Percentiles rank a stretch among this genome's conserved stretches.
Evolutionary conservation across 1,140 invertebrate genomes (phyloP).

Genomic region (Aplysia californica): DNA sequence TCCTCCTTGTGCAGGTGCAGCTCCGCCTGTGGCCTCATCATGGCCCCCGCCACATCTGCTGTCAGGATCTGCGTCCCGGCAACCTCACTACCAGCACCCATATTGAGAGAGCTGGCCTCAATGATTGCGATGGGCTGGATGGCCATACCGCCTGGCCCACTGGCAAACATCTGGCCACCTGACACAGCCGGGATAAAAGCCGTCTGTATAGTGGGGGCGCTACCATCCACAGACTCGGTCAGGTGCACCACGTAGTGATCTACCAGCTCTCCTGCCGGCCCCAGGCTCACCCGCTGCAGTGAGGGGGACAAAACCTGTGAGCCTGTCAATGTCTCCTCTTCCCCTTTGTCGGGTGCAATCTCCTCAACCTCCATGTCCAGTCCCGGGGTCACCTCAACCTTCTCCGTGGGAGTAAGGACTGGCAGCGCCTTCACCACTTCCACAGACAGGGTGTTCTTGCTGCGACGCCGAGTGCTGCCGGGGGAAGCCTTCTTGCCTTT

Average conservation of each 20-base stretch:
- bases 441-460: conserved; percentile 7
- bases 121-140: conserved; percentile 57
- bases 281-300: conserved; percentile 23
- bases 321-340: too few species aligned
- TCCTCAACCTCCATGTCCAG: neutral
- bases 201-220: conserved; percentile 48
- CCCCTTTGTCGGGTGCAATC: neutral
- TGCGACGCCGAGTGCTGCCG: neutral
- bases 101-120: conserved; percentile 47
- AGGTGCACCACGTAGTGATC: conserved; percentile 56
- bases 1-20: neutral
- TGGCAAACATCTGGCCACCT: conserved; percentile 34
- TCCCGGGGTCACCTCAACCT: neutral
- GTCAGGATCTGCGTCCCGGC: conserved; percentile 31
- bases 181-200: conserved; percentile 47
- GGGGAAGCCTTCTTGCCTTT: neutral
- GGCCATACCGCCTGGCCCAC: conserved; percentile 20
- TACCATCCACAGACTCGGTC: conserved; percentile 42
- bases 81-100: conserved; percentile 35
- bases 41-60: conserved; percentile 12
- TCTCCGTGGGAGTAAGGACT: neutral
- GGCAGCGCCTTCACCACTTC: conserved; percentile 21
- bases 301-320: too few species aligned
- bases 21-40: conserved; percentile 10
- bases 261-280: conserved; percentile 30